Conservation (phyloP, 1,140 invertebrate genomes). For the Dendroctonus ponderosae region DNA sequence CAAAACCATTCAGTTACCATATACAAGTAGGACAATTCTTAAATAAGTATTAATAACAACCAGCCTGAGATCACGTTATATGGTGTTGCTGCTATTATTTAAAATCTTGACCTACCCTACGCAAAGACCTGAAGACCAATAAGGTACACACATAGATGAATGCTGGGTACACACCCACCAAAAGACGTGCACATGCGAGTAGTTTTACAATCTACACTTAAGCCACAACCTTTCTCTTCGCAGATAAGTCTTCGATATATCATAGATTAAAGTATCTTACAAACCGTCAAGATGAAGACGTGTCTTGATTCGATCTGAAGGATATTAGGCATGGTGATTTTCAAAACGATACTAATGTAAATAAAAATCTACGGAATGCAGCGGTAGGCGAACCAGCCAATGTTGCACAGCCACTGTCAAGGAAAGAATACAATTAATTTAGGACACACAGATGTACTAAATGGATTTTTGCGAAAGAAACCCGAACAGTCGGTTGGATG, state of each 20-base stretch:
- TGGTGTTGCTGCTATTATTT: constrained; percentile 19
- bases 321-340: too few relatives aligned
- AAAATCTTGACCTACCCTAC: constrained; percentile 30
- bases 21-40: constrained; percentile 24
- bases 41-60: constrained; percentile 24
- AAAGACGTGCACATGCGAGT: constrained; percentile 10
- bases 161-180: constrained; percentile 25
- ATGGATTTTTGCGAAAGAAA: neutral
- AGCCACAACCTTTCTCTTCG: neutral
- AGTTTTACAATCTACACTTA: constrained; percentile 10
- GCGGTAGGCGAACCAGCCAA: too few relatives aligned
- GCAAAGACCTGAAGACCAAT: constrained; percentile 6
- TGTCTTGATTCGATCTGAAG: too few relatives aligned
- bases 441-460: too few relatives aligned
- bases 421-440: too few relatives aligned
- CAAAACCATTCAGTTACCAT: constrained; percentile 10
- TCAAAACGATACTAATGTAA: too few relatives aligned
- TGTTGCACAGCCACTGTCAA: too few relatives aligned
- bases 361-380: too few relatives aligned
- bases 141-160: constrained; percentile 24
- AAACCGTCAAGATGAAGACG: too few relatives aligned
- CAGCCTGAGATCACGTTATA: constrained; percentile 13
- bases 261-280: too few relatives aligned
- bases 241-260: neutral
- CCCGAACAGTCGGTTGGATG: neutral